Base-by-base conservation (phyloP, 1,140 invertebrate species). In the Gryon sp. region DNA sequence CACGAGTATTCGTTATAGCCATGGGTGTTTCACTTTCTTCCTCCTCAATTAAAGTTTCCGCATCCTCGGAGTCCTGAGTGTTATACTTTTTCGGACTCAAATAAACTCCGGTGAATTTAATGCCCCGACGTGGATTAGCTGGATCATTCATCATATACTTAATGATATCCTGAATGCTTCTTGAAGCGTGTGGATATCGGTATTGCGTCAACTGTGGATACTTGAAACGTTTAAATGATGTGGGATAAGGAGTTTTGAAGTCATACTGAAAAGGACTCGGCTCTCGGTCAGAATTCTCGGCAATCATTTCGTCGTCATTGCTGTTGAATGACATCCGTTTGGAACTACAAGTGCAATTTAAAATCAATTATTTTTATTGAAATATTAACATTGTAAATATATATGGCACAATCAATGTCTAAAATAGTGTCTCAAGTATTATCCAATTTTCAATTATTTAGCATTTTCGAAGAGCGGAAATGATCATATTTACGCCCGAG, bases 151-250 rank as follows among this genome's bases (percentile, higher is more conserved):
- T 78, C 45, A 89, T 62, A 12, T 89, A 90, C 20, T 87, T 88
- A n/a, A 90, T 86, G 18, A 90, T 88, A 24, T 90, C 90, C 45
- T 90, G 89, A 8, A 90, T 90, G 62, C 86, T 90, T 12, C 88
- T 83, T 0, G 90, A 89, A 0, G 83, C 50, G 2, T 89, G 82
- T 0, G 85, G 85, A 53, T 89, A 87, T 22, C 83, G 75, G 30
- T 89, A 90, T 11, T 87, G 87, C 2, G 83, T 69, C 0, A 90
- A 41, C 60, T 90, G 90, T 1, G 90, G 89, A 53, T 89, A 90
- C 24, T 84, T 87, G 0, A 45, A 38, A 4, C 84, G 82, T 38
- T 87, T 87, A 41, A 88, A 87, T 0, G 86, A 82, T 0, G 76
- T 28, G 0, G 87, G 87, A 19, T 83, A 80, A 0, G 86, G 84